phyloP scores from a whole-genome alignment of 2,113 vertebrate genomes.

The Lathamus discolor region DNA sequence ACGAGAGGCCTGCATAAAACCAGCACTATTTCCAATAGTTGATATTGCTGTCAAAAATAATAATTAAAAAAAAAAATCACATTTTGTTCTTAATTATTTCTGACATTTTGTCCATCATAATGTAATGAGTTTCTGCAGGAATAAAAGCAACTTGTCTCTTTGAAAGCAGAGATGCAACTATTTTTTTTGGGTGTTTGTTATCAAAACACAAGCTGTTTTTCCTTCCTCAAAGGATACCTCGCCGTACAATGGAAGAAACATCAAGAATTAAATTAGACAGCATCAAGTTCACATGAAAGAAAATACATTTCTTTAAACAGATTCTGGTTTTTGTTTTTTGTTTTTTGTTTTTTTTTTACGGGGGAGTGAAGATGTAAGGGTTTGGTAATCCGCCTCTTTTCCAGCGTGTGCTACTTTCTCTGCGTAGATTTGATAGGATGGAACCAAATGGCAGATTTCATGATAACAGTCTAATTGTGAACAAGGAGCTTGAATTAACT shows the following conservation, averaged over 20 bases:
- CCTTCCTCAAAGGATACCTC: constrained; percentile 55
- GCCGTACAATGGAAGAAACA: constrained; percentile 59
- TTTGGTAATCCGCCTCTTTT: constrained; percentile 38
- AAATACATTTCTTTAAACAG: constrained; percentile 59
- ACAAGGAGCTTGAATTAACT: constrained; percentile 62
- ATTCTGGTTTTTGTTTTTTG: neutral
- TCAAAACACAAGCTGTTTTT: constrained; percentile 71
- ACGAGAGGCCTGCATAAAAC: neutral
- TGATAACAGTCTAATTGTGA: constrained; percentile 60
- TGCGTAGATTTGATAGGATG: constrained; percentile 7
- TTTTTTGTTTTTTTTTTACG: neutral
- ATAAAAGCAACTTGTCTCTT: constrained; percentile 66
- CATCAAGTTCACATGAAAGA: constrained; percentile 69
- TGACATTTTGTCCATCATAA: constrained; percentile 66
- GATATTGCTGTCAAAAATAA: neutral
- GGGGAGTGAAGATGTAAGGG: constrained; percentile 46
- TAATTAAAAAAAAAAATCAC: neutral
- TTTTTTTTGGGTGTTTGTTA: constrained; percentile 63
- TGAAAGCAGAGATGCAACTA: constrained; percentile 62
- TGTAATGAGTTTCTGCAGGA: constrained; percentile 69
- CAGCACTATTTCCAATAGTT: neutral
- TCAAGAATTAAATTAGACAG: constrained; percentile 71
- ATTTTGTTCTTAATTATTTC: constrained; percentile 63
- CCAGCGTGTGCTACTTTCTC: constrained; percentile 33
- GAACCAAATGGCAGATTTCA: constrained; percentile 47